phyloP scores from a whole-genome alignment of 1,140 invertebrate genomes.

The Neoseiulus cucumeris region DNA sequence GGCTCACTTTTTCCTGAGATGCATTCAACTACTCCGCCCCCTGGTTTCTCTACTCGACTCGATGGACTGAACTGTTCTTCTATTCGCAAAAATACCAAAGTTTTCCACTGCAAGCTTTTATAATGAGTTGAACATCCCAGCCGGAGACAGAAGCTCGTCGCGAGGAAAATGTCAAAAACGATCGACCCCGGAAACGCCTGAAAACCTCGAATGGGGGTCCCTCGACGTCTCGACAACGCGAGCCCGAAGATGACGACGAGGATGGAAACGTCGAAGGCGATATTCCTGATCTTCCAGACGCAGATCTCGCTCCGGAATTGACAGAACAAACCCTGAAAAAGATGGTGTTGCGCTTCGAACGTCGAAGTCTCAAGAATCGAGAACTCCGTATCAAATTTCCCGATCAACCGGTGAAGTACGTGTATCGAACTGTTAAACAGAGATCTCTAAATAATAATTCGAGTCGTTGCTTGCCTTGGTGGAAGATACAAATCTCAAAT shows the following conservation, averaged over 20 bases:
- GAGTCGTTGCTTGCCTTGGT: neutral
- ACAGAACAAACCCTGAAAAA: constrained; percentile 72
- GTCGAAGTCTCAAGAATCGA: constrained; percentile 77
- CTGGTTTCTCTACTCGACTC: too few relatives aligned
- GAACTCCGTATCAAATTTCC: constrained; percentile 97
- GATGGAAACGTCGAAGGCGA: neutral
- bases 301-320: constrained; percentile 42
- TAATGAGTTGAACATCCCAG: neutral
- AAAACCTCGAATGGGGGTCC: neutral
- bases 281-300: constrained; percentile 13
- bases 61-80: too few relatives aligned
- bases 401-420: constrained; percentile 75
- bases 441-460: neutral
- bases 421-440: constrained; percentile 9
- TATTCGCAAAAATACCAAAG: too few relatives aligned
- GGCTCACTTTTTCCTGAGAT: too few relatives aligned
- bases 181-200: constrained; percentile 21
- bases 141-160: constrained; percentile 34
- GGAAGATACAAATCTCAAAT: constrained; percentile 11
- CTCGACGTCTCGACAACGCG: neutral
- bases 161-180: constrained; percentile 36
- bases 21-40: too few relatives aligned
- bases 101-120: too few relatives aligned
- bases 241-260: neutral
- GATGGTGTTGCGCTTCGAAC: constrained; percentile 77